Conservation (phyloP, 2,113 vertebrate species). For the Neodontobutis hainanensis region DNA sequence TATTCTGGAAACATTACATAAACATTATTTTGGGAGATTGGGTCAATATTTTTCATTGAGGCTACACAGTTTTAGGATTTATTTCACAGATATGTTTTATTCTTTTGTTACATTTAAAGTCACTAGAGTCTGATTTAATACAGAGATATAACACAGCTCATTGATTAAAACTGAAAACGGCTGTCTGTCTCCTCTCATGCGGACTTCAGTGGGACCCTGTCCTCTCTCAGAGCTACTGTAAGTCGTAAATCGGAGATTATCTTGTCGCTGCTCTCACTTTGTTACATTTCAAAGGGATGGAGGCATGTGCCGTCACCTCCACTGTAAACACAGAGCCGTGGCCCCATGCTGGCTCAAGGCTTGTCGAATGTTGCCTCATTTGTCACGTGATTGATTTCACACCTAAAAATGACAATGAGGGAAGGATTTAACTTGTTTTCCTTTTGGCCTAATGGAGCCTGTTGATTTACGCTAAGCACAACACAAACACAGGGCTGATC, state of each 20-base stretch:
- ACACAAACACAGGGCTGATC: slow-evolving; percentile 17
- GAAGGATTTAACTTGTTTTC: slow-evolving; percentile 38
- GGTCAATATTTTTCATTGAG: too few relatives aligned
- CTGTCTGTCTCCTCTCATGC: background rate
- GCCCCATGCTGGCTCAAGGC: slow-evolving; percentile 57
- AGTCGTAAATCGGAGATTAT: slow-evolving; percentile 69
- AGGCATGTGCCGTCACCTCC: slow-evolving; percentile 67
- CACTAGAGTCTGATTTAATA: too few relatives aligned
- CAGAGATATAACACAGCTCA: too few relatives aligned
- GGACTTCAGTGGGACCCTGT: slow-evolving; percentile 9
- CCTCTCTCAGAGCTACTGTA: slow-evolving; percentile 62
- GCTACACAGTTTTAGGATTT: too few relatives aligned
- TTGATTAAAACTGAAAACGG: background rate
- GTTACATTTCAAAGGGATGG: slow-evolving; percentile 62
- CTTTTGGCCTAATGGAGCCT: background rate
- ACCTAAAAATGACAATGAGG: slow-evolving; percentile 56
- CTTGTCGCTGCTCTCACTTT: slow-evolving; percentile 50
- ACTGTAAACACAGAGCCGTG: slow-evolving; percentile 62
- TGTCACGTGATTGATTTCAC: slow-evolving; percentile 73
- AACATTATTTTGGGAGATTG: too few relatives aligned
- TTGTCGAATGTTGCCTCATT: slow-evolving; percentile 71
- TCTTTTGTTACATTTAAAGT: too few relatives aligned
- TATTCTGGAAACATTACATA: too few relatives aligned
- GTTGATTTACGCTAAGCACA: slow-evolving; percentile 41
- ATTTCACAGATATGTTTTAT: too few relatives aligned